Evolutionary conservation across 2,888 invertebrate species (phyloP), one percentile per base, ranked within the genome.

Genomic region (Cataglyphis livida): DNA sequence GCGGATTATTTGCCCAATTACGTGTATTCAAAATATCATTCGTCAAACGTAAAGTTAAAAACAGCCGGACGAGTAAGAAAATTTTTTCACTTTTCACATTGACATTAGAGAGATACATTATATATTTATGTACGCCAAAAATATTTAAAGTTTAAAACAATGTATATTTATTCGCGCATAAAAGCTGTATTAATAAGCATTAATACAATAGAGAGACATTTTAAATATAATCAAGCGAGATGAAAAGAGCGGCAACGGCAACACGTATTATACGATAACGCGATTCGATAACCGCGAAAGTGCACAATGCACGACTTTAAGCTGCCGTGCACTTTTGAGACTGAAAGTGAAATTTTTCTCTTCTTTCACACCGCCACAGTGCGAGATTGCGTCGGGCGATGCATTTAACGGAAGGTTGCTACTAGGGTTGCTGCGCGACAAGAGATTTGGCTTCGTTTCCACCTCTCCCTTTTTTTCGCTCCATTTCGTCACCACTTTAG

Each of bases 331-430:
- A 59, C 73, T 76, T 86, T 78, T 32, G 75, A 57, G 70, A 76
- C 70, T 75, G 88, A 91, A 91, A 91, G 91, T 85, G 88, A 90
- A 91, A 90, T 61, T 59, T 81, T 71, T 66, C 65, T 70, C 82
- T 83, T 54, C 83, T 84, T 91, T 88, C 81, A 10, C 85, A 88
- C 74, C 76, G 66, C 38, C 62, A 57, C 21, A n/a, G 15, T 5
- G 25, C 25, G 38, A 3, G 44, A 54, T 88, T 85, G 83, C 83
- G 76, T 51, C 64, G 38, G 84, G 25, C 32, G 54, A 75, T 83
- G 83, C 84, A 82, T 88, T 89, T 82, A 68, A 83, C 73, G 75
- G 87, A 86, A 88, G 84, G 83, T 82, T 82, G 75, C 75, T 1
- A n/a, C n/a, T 7, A 64, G 66, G 57, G 38, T 62, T 73, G 41